Percentiles rank a stretch among this genome's conserved stretches.
phyloP scores from a whole-genome alignment of 2,113 vertebrate species.

The Nestor notabilis region DNA sequence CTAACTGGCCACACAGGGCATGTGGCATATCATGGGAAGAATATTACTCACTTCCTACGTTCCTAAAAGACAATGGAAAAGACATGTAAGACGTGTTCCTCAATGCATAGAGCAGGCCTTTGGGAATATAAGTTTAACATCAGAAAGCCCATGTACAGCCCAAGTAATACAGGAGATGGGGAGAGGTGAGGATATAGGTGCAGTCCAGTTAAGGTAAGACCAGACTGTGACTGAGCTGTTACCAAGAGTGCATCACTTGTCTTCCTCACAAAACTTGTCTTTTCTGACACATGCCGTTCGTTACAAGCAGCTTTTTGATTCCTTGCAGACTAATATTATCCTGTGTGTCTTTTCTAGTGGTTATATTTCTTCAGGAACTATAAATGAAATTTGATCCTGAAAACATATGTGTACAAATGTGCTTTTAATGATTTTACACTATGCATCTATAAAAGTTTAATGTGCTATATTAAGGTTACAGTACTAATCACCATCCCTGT shows the following conservation, averaged over 20 bases:
- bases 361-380: background rate
- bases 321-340: background rate
- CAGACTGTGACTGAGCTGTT: background rate
- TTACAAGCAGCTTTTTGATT: background rate
- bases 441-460: background rate
- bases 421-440: background rate
- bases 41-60: background rate
- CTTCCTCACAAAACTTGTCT: background rate
- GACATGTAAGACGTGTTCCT: background rate
- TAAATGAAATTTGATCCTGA: background rate
- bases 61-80: background rate
- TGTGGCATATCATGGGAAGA: background rate
- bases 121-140: background rate
- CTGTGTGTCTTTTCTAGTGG: background rate
- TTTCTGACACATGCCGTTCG: background rate
- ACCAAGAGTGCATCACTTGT: background rate
- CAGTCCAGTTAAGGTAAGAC: background rate
- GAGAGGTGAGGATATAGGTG: background rate
- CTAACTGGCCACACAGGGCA: background rate
- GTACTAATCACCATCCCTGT: background rate
- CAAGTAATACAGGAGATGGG: background rate
- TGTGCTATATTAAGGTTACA: background rate
- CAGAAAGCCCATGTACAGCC: background rate
- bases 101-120: background rate
- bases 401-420: background rate